phyloP scores from a whole-genome alignment of 2,888 invertebrate genomes.

The Eurytoma californica region DNA sequence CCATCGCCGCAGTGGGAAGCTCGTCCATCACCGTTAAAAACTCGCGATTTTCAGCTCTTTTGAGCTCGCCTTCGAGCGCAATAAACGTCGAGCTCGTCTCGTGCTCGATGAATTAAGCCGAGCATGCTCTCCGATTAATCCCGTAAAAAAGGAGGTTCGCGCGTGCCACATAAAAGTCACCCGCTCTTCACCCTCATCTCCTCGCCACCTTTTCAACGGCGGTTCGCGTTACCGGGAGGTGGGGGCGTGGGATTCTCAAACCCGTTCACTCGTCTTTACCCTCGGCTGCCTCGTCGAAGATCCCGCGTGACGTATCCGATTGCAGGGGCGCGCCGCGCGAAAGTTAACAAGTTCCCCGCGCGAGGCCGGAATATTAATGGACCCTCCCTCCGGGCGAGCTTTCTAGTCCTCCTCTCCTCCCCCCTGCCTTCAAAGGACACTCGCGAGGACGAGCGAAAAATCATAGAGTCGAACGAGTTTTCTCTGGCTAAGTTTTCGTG shows the following conservation, averaged over 20 bases:
- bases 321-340: slow-evolving; percentile 1
- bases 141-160: not conserved
- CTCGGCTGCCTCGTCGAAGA: not conserved
- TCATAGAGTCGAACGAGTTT: not conserved
- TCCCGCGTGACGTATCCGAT: slow-evolving; percentile 41
- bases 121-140: not conserved
- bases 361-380: slow-evolving; percentile 38
- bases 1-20: too few species aligned
- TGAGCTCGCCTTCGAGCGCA: not conserved
- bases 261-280: slow-evolving; percentile 4
- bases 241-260: slow-evolving; percentile 8
- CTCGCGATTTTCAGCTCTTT: too few species aligned
- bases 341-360: slow-evolving; percentile 4
- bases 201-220: not conserved
- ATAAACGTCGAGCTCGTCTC: not conserved
- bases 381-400: slow-evolving; percentile 2
- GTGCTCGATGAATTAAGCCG: not conserved
- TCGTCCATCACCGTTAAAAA: too few species aligned
- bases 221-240: slow-evolving; percentile 24
- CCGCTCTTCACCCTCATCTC: not conserved
- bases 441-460: not conserved
- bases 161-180: slow-evolving; percentile 5
- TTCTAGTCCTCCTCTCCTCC: not conserved
- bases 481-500: not conserved
- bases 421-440: not conserved